Evolutionary conservation across 92 coral and sea anemone genomes (phyloP).

Genomic region (Epizoanthus ramosus): DNA sequence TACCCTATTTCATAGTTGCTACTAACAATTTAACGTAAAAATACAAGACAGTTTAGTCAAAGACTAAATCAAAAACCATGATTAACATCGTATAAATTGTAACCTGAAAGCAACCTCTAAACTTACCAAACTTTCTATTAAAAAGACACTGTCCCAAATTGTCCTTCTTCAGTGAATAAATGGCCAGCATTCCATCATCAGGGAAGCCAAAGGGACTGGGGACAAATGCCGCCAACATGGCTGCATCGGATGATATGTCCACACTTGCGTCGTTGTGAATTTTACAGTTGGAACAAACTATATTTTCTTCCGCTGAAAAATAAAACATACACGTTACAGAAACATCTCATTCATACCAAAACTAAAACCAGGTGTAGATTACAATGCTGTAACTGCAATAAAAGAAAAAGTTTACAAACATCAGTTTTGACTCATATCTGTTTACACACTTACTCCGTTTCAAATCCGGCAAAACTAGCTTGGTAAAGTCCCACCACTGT

Average conservation of each 20-base stretch:
- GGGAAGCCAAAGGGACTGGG: slow-evolving; percentile 81
- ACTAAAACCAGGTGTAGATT: neutral
- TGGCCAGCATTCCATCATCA: slow-evolving; percentile 78
- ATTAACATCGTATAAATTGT: too few species aligned
- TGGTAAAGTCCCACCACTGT: slow-evolving; percentile 94
- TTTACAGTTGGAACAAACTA: slow-evolving; percentile 83
- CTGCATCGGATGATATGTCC: slow-evolving; percentile 86
- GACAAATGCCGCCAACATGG: slow-evolving; percentile 84
- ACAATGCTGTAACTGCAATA: neutral
- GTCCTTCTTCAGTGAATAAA: slow-evolving; percentile 75
- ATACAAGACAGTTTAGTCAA: too few species aligned
- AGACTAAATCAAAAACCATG: too few species aligned
- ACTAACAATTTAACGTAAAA: too few species aligned
- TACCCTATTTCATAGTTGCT: too few species aligned
- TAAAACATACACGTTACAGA: neutral
- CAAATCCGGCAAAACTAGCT: slow-evolving; percentile 70
- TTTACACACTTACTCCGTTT: slow-evolving; percentile 59
- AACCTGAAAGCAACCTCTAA: too few species aligned
- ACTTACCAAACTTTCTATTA: slow-evolving; percentile 82
- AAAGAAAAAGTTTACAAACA: too few species aligned
- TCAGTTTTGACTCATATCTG: too few species aligned
- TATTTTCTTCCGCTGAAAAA: slow-evolving; percentile 59
- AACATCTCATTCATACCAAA: too few species aligned
- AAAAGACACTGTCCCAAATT: slow-evolving; percentile 85
- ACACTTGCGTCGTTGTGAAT: slow-evolving; percentile 91